Base-by-base conservation (phyloP, 23 tunicate genomes). In the Diplosoma virens region DNA sequence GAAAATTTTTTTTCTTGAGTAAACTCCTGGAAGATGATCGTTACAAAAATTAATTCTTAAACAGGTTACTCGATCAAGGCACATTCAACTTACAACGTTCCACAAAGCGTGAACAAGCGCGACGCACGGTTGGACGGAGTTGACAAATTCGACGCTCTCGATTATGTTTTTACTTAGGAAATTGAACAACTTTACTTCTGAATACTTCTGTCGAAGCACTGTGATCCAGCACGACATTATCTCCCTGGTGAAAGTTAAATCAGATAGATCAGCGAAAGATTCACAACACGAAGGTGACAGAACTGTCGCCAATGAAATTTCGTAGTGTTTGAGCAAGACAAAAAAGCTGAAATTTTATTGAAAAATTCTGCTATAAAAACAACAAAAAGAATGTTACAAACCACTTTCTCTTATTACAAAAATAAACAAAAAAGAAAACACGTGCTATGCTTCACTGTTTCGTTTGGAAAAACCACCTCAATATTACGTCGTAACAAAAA, bases 71-170 rank as follows among this genome's bases (percentile, higher is more conserved):
- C 14, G 50, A 41, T 41, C 14, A 7, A 7, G 14, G 20, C 24
- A 56, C 24, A 21, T 23, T 56, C 9, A 25, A 72, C 78, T 72
- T 48, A 72, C 78, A 17, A 72, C 78, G 25, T 72, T 47, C 78
- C 78, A 72, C 32, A 72, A 35, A 2, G 23, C 59, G 4, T 37
- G 25, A 7, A 36, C 61, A 6, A 72, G 34, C 16, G 25, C 61
- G 9, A 50, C 78, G 25, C 60, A 72, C 27, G 47, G 78, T 34
- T 72, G 78, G 2, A 72, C 78, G 3, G 78, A 72, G 1, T 16
- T 3, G 47, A 24, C 25, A 3, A 36, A 3, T 7, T 18, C 18
- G 6, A 24, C 61, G 26, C 61, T 48, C 16, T 48, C 60, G 16
- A 72, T 25, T 7, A 14, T 9, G 14, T 72, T 47, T 23, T 47